Evolutionary conservation across 2,888 invertebrate genomes (phyloP).

Genomic region (Drosophila macrospina): DNA sequence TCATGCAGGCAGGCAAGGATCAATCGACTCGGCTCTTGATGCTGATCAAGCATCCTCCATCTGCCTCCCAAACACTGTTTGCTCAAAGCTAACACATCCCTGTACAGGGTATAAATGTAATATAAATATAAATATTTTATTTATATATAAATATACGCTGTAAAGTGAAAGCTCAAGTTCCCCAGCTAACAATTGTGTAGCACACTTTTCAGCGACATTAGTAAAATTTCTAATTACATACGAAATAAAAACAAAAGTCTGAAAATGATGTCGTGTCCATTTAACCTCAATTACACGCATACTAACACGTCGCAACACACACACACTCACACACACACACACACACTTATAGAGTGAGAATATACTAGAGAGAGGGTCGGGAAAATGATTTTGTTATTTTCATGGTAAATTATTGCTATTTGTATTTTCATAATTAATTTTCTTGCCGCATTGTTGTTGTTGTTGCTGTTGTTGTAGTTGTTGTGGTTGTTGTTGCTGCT

Average conservation of each 20-base stretch:
- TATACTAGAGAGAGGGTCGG: neutral
- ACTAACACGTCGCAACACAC: slow-evolving; percentile 15
- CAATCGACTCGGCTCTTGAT: no score
- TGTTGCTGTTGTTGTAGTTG: slow-evolving; percentile 33
- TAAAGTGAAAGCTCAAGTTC: slow-evolving; percentile 9
- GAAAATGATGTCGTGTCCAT: slow-evolving; percentile 46
- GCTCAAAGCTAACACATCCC: no score
- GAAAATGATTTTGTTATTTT: slow-evolving; percentile 53
- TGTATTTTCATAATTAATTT: slow-evolving; percentile 75
- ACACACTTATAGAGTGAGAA: neutral
- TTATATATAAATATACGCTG: no score
- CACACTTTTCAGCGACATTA: slow-evolving; percentile 33
- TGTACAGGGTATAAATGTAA: no score
- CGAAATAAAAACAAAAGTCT: slow-evolving; percentile 30
- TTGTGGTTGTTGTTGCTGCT: slow-evolving; percentile 34
- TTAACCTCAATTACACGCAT: slow-evolving; percentile 50
- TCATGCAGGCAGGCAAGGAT: no score
- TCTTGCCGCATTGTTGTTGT: slow-evolving; percentile 21
- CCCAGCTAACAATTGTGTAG: slow-evolving; percentile 4
- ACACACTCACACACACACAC: neutral
- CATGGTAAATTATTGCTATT: slow-evolving; percentile 66
- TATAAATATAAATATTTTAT: no score
- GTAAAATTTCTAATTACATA: slow-evolving; percentile 35
- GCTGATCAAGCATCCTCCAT: no score
- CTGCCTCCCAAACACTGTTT: no score